phyloP scores from a whole-genome alignment of 2,888 invertebrate species.

The Nasonia oneida region DNA sequence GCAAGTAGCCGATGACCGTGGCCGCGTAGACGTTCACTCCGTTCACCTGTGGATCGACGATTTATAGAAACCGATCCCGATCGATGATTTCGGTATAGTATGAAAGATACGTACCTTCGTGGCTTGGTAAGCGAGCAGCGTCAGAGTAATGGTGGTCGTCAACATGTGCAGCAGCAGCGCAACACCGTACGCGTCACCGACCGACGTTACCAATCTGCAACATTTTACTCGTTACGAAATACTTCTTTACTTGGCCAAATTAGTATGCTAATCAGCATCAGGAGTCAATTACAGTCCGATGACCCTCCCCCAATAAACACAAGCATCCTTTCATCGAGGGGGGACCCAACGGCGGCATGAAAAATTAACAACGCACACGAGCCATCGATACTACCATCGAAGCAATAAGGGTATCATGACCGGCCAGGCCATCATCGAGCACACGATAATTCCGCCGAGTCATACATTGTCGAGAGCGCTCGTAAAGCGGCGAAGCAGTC shows the following conservation, averaged over 20 bases:
- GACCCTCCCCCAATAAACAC: neutral
- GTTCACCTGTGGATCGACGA: constrained; percentile 81
- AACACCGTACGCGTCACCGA: constrained; percentile 92
- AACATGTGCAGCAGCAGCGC: constrained; percentile 92
- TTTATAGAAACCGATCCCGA: neutral
- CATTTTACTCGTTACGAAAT: constrained; percentile 9
- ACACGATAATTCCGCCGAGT: neutral
- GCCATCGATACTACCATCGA: neutral
- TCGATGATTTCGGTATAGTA: neutral
- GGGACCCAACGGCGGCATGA: neutral
- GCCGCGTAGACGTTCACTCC: constrained; percentile 89
- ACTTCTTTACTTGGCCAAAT: neutral
- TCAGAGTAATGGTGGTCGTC: constrained; percentile 90
- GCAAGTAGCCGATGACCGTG: constrained; percentile 88
- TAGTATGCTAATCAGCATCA: neutral
- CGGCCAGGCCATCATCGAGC: no score
- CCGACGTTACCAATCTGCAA: constrained; percentile 87
- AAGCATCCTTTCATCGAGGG: no score
- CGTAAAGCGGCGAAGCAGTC: neutral
- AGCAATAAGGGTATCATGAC: no score
- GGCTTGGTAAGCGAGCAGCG: constrained; percentile 91
- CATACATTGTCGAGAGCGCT: neutral
- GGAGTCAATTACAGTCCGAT: neutral
- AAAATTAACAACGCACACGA: neutral
- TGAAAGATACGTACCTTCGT: constrained; percentile 83